Conservation (phyloP, 2,797 vertebrate species). For the Cheirogaleus major region DNA sequence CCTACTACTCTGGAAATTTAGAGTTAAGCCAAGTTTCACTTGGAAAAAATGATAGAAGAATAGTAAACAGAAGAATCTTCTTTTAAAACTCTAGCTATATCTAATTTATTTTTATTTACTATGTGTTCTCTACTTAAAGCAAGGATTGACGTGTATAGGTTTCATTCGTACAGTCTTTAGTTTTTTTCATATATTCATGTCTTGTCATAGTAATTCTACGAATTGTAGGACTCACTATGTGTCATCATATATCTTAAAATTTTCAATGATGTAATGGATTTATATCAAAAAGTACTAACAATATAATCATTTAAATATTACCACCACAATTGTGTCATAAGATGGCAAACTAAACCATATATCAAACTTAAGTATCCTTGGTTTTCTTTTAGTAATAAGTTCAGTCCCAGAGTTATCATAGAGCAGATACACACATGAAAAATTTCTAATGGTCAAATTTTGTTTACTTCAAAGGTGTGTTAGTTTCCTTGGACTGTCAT, state of each 20-base stretch:
- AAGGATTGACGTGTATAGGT: neutral
- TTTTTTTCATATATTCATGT: neutral
- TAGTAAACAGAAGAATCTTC: neutral
- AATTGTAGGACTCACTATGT: neutral
- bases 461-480: neutral
- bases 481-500: neutral
- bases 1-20: constrained; percentile 1
- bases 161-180: neutral
- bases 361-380: neutral
- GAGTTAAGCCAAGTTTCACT: neutral
- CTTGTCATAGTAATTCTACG: neutral
- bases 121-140: neutral
- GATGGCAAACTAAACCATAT: neutral
- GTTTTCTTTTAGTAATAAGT: neutral
- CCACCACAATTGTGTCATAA: neutral
- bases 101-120: neutral
- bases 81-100: neutral
- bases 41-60: neutral
- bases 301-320: constrained; percentile 29
- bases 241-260: neutral
- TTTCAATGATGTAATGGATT: constrained; percentile 12
- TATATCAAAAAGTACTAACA: constrained; percentile 4
- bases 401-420: neutral
- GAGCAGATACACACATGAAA: neutral
- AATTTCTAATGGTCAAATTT: neutral